Evolutionary conservation across 2,888 invertebrate genomes (phyloP), one percentile per base, ranked within the genome.

Genomic region (Stratiomys singularior): DNA sequence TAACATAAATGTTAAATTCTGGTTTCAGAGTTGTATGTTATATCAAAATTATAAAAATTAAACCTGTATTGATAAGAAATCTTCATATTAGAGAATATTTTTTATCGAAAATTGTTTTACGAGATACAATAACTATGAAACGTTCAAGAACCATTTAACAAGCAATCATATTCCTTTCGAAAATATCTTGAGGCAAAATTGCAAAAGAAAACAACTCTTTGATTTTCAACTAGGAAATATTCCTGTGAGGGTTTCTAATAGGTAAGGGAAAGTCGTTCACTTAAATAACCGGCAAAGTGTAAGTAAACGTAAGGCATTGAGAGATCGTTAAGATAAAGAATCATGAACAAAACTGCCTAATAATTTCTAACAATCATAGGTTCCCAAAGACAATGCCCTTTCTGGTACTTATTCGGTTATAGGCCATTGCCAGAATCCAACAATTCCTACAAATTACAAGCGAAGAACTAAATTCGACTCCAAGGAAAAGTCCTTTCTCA

Each of bases 361-460:
- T 72, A 78, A 78, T 78, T 77, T 72, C 60, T 66, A 71, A 77
- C 77, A 74, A 77, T 77, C 69, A 72, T 78, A 77, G 74, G 77
- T 77, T 64, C 30, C 37, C n/a, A 3, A 56, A 72, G 71, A 72
- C 71, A 56, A 72, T 72, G 30, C n/a, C 52, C 71, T 23, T 72
- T 52, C n/a, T n/a, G 28, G 64, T 15, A 28, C 30, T 64, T 7
- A 64, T 52, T 52, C 18, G 0, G 15, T 15, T 15, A 5, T 52
- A 52, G 18, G 9, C 37, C 9, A 37, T 37, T 37, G 5, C 37
- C 3, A 37, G 5, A 37, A 37, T 9, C 37, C 3, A 37, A 37
- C 37, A 37, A 37, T 37, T 37, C 9, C 37, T 5, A 37, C 37
- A 37, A 37, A 37, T 37, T 37, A 37, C 37, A 37, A 9, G 37